phyloP scores from a whole-genome alignment of 30 jellyfish, hydroid and myxozoan species.

The Nemopilema nomurai region DNA sequence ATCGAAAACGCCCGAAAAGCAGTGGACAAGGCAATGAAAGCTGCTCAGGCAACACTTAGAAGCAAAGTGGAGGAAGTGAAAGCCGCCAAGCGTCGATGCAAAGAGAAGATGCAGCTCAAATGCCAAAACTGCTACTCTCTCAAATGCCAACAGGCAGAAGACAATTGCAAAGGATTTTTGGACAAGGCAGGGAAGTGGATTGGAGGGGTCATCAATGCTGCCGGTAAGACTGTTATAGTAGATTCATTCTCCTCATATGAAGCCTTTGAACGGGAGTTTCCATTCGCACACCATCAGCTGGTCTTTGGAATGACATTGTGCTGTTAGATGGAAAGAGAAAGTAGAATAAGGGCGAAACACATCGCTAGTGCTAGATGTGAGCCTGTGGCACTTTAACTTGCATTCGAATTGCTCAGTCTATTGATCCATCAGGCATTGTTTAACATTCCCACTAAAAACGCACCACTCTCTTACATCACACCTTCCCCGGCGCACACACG shows the following conservation, averaged over 20 bases:
- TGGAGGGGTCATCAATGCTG: slow-evolving; percentile 95
- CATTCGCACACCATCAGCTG: too few species aligned
- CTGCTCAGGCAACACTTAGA: slow-evolving; percentile 89
- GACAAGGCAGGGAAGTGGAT: slow-evolving; percentile 99
- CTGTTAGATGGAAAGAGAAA: too few species aligned
- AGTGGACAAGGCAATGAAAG: slow-evolving; percentile 92
- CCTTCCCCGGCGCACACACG: too few species aligned
- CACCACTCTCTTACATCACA: too few species aligned
- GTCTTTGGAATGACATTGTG: too few species aligned
- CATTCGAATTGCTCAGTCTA: too few species aligned
- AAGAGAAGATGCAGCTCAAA: slow-evolving; percentile 80
- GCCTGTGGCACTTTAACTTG: too few species aligned
- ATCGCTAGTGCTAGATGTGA: too few species aligned
- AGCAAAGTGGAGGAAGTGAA: slow-evolving; percentile 92
- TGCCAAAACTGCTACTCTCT: slow-evolving; percentile 85
- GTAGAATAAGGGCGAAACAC: too few species aligned
- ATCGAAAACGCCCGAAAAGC: slow-evolving; percentile 89
- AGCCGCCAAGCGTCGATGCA: slow-evolving; percentile 89
- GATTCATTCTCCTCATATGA: background rate
- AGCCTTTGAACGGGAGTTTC: too few species aligned
- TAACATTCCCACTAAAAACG: too few species aligned
- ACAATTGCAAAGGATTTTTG: slow-evolving; percentile 97
- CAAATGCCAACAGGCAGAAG: slow-evolving; percentile 95
- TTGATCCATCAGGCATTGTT: too few species aligned
- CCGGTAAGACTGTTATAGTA: slow-evolving; percentile 51